Evolutionary conservation across 2,113 vertebrate genomes (phyloP).

Genomic region (Sorex araneus): DNA sequence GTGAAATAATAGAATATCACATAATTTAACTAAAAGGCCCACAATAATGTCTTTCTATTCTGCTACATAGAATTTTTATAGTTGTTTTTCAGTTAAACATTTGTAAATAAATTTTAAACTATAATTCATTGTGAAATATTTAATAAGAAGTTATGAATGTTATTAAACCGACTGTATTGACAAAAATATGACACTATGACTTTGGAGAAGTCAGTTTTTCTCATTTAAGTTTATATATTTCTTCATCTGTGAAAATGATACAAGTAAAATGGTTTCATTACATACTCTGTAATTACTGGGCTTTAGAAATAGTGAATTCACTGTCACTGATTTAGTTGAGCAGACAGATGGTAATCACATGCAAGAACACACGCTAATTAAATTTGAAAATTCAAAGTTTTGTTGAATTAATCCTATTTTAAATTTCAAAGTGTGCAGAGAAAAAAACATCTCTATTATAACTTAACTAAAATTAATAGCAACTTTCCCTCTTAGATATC

Average conservation of each 20-base stretch:
- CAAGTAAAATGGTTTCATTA: neutral
- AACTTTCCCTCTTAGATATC: neutral
- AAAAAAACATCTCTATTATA: neutral
- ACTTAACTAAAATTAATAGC: too few species aligned
- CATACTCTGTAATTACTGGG: neutral
- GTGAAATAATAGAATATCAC: too few species aligned
- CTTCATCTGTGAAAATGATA: constrained; percentile 30
- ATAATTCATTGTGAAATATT: constrained; percentile 23
- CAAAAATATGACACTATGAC: constrained; percentile 20
- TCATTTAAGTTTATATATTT: neutral
- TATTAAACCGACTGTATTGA: neutral
- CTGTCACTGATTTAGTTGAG: neutral
- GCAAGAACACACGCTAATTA: neutral
- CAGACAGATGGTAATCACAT: neutral
- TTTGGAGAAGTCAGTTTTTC: constrained; percentile 2
- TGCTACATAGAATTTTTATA: too few species aligned
- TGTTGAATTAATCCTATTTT: neutral
- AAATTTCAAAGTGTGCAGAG: neutral
- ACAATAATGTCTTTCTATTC: too few species aligned
- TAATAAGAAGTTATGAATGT: neutral
- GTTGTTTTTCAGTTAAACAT: too few species aligned
- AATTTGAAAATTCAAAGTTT: constrained; percentile 7
- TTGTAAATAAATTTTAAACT: neutral
- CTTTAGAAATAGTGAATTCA: constrained; percentile 18
- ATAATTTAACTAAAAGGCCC: too few species aligned